phyloP scores from a whole-genome alignment of 2,797 vertebrate species.

The Acomys russatus region DNA sequence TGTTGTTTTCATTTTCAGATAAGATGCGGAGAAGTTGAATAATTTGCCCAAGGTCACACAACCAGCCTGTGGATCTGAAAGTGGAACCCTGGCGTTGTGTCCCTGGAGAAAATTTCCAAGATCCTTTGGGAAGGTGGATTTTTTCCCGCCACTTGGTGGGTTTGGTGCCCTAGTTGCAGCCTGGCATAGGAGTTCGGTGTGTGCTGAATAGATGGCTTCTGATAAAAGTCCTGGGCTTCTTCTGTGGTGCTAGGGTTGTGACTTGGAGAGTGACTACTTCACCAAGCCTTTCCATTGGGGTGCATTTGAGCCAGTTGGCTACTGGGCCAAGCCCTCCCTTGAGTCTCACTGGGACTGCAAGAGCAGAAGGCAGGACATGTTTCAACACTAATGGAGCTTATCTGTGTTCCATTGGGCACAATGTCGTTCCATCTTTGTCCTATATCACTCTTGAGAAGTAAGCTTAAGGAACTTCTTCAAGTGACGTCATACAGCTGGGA shows the following conservation, averaged over 20 bases:
- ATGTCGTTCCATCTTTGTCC: not conserved
- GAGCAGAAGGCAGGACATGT: not conserved
- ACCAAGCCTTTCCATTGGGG: not conserved
- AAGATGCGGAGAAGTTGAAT: slow-evolving; percentile 10
- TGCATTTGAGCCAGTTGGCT: not conserved
- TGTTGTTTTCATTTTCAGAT: not conserved
- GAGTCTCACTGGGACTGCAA: not conserved
- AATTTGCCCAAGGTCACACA: slow-evolving; percentile 38
- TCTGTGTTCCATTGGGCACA: not conserved
- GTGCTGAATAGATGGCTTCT: not conserved
- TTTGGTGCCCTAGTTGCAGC: not conserved
- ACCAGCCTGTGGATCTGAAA: not conserved
- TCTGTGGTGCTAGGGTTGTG: not conserved
- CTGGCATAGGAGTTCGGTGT: not conserved
- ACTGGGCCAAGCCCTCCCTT: not conserved
- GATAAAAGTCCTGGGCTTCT: not conserved
- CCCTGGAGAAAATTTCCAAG: not conserved
- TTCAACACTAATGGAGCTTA: not conserved
- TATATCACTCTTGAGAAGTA: not conserved
- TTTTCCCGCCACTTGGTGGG: not conserved
- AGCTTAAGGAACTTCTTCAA: not conserved
- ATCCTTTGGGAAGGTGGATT: not conserved
- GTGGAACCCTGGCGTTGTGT: not conserved
- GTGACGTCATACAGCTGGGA: not conserved
- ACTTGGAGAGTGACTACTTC: not conserved